Conservation (phyloP, 2,113 vertebrate genomes). For the Pelmatolapia mariae region DNA sequence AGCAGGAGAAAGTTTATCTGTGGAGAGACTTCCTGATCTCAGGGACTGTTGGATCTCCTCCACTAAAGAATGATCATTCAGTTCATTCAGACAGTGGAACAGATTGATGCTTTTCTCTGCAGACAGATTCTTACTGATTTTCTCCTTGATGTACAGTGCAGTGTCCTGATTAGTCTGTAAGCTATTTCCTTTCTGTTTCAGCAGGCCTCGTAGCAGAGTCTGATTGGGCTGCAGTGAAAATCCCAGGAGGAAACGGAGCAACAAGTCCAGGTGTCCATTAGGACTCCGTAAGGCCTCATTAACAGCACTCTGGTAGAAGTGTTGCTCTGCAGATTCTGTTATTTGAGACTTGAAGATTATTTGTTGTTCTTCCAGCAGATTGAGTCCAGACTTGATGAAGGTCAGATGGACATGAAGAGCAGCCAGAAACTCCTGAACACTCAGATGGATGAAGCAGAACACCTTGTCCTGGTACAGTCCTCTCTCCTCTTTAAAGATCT, state of each 20-base stretch:
- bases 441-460: neutral
- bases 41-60: no score
- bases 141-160: neutral
- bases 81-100: no score
- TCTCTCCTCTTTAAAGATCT: no score
- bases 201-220: neutral
- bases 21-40: no score
- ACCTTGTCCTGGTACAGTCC: neutral
- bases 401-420: neutral
- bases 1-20: no score
- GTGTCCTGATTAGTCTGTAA: rapidly evolving
- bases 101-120: neutral
- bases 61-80: no score
- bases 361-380: rapidly evolving
- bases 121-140: neutral
- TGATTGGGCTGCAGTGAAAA: neutral
- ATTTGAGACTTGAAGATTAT: neutral
- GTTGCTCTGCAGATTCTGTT: neutral
- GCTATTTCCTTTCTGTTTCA: neutral
- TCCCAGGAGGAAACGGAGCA: rapidly evolving
- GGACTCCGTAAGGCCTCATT: neutral
- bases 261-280: neutral
- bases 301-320: neutral
- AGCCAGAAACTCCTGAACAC: neutral
- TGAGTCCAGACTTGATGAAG: neutral